Percentiles rank a stretch among this genome's conserved stretches.
These are phyloP conservation scores for Notechis scutatus DNA, from an alignment of 2,113 vertebrate species.

Conservation along the genomic window DNA sequence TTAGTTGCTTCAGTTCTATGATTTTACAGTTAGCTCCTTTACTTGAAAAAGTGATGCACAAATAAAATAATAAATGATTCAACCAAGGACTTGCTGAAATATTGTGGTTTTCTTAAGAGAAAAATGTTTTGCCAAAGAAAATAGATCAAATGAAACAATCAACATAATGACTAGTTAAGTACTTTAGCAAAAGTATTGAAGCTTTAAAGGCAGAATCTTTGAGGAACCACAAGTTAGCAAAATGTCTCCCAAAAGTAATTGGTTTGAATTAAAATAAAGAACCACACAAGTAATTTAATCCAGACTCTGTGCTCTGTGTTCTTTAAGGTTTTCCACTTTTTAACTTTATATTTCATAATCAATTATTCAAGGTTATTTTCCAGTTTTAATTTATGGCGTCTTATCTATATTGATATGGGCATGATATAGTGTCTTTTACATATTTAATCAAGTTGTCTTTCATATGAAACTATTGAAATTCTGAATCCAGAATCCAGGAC, in stretches of 20 bases:
- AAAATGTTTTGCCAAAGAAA: conserved; percentile 9
- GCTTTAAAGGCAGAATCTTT: neutral
- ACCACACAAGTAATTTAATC: neutral
- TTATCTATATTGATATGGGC: neutral
- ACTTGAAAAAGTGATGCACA: neutral
- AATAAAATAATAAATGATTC: neutral
- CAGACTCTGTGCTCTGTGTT: neutral
- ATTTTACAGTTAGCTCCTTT: neutral
- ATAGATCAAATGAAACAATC: neutral
- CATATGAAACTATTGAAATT: neutral
- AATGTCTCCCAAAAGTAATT: conserved; percentile 6
- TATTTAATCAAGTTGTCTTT: neutral
- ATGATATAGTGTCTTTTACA: neutral
- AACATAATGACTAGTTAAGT: neutral
- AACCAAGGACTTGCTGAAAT: neutral
- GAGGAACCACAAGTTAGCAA: neutral
- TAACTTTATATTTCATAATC: neutral
- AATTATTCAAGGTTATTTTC: neutral
- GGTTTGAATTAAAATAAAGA: neutral
- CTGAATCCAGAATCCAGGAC: neutral
- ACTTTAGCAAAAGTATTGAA: neutral
- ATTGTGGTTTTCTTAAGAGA: neutral
- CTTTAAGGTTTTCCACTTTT: neutral
- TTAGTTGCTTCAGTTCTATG: neutral
- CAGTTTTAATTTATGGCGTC: neutral